Base-by-base conservation (phyloP, 2,113 vertebrate genomes). In the Limnothrissa miodon region DNA sequence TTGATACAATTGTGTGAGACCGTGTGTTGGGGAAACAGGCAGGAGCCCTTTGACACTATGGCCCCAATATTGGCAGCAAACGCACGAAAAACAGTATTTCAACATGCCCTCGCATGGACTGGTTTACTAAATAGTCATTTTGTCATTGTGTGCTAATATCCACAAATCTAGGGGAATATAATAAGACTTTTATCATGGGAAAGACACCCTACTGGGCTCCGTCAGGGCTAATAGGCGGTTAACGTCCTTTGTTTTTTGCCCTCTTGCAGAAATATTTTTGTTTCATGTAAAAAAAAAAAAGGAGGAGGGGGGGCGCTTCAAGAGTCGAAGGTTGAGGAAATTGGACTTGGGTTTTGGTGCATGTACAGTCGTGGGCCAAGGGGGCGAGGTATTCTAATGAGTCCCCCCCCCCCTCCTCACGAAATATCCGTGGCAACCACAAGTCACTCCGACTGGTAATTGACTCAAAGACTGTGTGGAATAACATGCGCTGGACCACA, bases 181-280 rank as follows among this genome's bases (percentile, higher is more conserved):
- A 74, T 19, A 74, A 74, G 29, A 74, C 36, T 74, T 74, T 13
- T 74, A 33, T 36, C 66, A 74, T 74, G 66, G 66, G 66, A 74
- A 74, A 74, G 66, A 39, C 66, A 36, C 11, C 66, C 33, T 3
- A 15, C 33, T 36, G 66, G 66, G 66, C 66, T 5, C 29, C 4
- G 66, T 74, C 29, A 36, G 36, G 33, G 33, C 66, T 74, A 74
- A 74, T 74, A 74, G 13, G 66, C 66, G 29, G 66, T 74, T 74
- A 36, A 33, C 36, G 66, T 36, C 1, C 15, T 74, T 36, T 74
- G 36, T 66, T 42, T 66, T 33, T 33, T 21, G 13, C 25, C 33
- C 80, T 74, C 81, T 81, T 83, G 85, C 23, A 48, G 45, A 87
- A 87, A 89, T 85, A 87, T 86, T 87, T 36, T 84, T 85, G 78